Base-by-base conservation (phyloP, 1,140 invertebrate species). In the Sarcophaga bullata region DNA sequence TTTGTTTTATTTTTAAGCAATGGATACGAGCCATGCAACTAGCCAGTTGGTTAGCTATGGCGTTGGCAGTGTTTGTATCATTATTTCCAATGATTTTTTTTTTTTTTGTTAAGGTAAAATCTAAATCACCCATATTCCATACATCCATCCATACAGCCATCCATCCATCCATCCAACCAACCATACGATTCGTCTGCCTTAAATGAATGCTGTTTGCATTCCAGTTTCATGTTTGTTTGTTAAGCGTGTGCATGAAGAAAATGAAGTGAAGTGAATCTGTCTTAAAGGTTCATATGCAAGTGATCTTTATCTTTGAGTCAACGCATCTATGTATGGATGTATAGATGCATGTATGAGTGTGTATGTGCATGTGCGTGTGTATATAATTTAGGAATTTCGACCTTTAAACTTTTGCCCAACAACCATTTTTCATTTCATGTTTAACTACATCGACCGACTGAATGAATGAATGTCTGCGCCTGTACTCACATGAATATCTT, bases 351-450 rank as follows among this genome's bases (percentile, higher is more conserved):
- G 52, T 13, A 73, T 46, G 25, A 25, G 48, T 76, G 73, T 76
- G 37, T 73, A 46, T 37, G 37, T 13, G 19, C 15, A 8, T 68
- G 37, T 49, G 7, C 49, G 47, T 17, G 11, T 76, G 19, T 7
- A 46, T 73, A 50, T 76, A 76, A 37, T 37, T 37, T 76, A 17
- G 73, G 73, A 76, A 76, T 76, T 15, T 17, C 73, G 73, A 76
- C 73, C 73, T 76, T 76, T 76, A 76, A 76, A 76, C 73, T 76
- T 76, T 76, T 76, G 73, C 73, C 73, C 73, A 76, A 50, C 73
- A 76, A 76, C 73, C 73, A 76, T 76, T 76, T 76, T 76, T 76
- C 73, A 76, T 76, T 37, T 76, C 47, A 49, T 76, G n/a, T 68
- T 17, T n/a, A 37, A 37, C 25, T 37, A 37, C 25, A 37, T 37